Percentiles rank a stretch among this genome's conserved stretches.
phyloP scores from a whole-genome alignment of 2,113 vertebrate genomes.

The Myotis brandtii region DNA sequence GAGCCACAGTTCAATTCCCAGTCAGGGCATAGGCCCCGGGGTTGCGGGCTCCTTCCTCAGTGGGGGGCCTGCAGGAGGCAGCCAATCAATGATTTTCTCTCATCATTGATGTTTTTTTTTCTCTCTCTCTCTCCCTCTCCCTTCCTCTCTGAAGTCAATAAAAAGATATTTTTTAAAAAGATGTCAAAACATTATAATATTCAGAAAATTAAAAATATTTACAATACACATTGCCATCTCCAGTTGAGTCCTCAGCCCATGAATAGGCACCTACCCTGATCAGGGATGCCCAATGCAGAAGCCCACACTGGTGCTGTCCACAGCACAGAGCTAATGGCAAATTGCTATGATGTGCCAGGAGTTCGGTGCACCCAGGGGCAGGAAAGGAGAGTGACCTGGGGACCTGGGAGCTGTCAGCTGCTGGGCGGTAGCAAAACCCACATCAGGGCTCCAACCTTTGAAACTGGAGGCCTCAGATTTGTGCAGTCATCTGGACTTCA shows the following conservation, averaged over 20 bases:
- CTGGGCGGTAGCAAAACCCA: background rate
- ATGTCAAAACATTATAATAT: background rate
- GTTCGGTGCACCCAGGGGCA: background rate
- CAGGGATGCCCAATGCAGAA: background rate
- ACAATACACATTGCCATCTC: background rate
- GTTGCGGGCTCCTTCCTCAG: too few species aligned
- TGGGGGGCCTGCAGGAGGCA: too few species aligned
- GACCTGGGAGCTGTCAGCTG: background rate
- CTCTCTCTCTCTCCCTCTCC: too few species aligned
- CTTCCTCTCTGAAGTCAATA: too few species aligned
- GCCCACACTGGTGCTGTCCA: background rate
- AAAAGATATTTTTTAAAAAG: background rate
- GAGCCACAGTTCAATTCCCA: too few species aligned
- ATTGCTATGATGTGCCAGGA: background rate
- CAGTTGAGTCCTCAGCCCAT: background rate
- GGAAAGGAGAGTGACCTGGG: background rate
- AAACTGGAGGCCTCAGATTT: background rate
- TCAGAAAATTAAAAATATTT: background rate
- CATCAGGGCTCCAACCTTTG: background rate
- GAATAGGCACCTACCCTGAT: background rate
- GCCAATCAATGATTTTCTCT: too few species aligned
- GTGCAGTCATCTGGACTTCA: background rate
- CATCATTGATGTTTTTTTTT: too few species aligned
- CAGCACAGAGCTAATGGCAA: fast-evolving
- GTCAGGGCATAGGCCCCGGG: too few species aligned